Conservation (phyloP, 2,888 invertebrate species). For the Pyrrhosoma nymphula region DNA sequence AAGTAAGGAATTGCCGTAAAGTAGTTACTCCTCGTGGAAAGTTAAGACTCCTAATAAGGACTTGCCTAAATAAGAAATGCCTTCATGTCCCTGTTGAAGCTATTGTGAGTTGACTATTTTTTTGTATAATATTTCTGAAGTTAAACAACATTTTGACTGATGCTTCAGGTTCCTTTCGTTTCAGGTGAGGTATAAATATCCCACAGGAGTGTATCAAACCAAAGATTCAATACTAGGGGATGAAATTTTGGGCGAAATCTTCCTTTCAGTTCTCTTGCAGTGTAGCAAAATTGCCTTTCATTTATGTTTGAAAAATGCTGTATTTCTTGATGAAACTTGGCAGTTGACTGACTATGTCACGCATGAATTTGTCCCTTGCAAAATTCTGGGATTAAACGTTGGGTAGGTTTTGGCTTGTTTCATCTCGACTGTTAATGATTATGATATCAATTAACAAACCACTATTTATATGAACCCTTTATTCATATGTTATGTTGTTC, state of each 20-base stretch:
- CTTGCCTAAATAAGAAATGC: slow-evolving; percentile 79
- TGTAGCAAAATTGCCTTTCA: slow-evolving; percentile 79
- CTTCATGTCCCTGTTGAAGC: slow-evolving; percentile 80
- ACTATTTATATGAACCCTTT: slow-evolving; percentile 55
- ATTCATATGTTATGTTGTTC: too few relatives aligned
- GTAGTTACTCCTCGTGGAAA: slow-evolving; percentile 78
- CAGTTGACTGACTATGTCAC: slow-evolving; percentile 80
- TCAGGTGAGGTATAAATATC: slow-evolving; percentile 70
- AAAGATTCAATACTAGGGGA: slow-evolving; percentile 81
- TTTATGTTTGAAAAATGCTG: slow-evolving; percentile 80
- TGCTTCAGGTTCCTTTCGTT: slow-evolving; percentile 69
- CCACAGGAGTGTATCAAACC: slow-evolving; percentile 74
- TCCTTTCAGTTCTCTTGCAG: slow-evolving; percentile 81
- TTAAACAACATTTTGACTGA: slow-evolving; percentile 69
- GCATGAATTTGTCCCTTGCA: slow-evolving; percentile 83
- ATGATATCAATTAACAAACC: neutral
- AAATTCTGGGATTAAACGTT: slow-evolving; percentile 82
- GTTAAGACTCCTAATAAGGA: slow-evolving; percentile 79
- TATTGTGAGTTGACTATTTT: slow-evolving; percentile 76
- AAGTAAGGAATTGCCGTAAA: slow-evolving; percentile 77
- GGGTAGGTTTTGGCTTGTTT: slow-evolving; percentile 77
- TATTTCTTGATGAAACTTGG: slow-evolving; percentile 84
- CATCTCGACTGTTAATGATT: neutral
- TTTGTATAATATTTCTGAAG: neutral
- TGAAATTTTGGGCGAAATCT: slow-evolving; percentile 82